A percentile compares a stretch with the other conserved stretches of the same genome.
Conservation (phyloP, 2,113 vertebrate species). For the Andinoacara biseriatus region DNA sequence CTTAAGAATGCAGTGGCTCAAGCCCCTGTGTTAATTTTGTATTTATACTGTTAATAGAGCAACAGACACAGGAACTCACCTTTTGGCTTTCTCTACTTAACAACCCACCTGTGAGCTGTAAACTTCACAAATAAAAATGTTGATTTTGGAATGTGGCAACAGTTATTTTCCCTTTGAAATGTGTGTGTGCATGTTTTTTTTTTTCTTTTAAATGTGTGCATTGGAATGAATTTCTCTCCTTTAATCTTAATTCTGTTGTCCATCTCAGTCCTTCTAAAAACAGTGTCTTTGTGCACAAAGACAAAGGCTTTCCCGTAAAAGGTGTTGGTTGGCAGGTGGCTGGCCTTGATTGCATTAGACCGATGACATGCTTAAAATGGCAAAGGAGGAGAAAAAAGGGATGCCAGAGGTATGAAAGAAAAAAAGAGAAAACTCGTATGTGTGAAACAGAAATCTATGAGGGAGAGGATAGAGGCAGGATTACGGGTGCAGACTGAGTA, state of each 20-base stretch:
- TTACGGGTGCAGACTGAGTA: constrained; percentile 16
- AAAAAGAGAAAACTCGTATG: neutral
- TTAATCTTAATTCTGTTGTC: constrained; percentile 15
- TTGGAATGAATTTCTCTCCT: neutral
- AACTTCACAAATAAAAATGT: neutral
- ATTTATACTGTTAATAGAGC: constrained; percentile 49
- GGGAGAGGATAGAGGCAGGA: constrained; percentile 6
- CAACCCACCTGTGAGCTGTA: neutral
- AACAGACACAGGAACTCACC: constrained; percentile 16
- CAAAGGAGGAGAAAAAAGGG: constrained; percentile 11
- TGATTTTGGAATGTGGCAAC: neutral
- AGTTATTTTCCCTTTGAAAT: constrained; percentile 23
- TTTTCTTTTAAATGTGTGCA: constrained; percentile 4
- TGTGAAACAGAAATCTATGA: neutral
- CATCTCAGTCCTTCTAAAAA: neutral
- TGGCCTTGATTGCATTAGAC: constrained; percentile 52
- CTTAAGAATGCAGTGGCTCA: constrained; percentile 52
- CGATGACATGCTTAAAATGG: constrained; percentile 33
- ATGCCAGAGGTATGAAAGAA: constrained; percentile 11
- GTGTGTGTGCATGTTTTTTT: neutral
- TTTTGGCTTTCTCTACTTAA: constrained; percentile 9
- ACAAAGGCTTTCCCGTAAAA: constrained; percentile 54
- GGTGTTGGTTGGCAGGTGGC: constrained; percentile 52
- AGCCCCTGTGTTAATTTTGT: constrained; percentile 9
- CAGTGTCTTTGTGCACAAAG: constrained; percentile 47